Evolutionary conservation across 2,113 vertebrate species (phyloP).

Genomic region (Anser cygnoides): DNA sequence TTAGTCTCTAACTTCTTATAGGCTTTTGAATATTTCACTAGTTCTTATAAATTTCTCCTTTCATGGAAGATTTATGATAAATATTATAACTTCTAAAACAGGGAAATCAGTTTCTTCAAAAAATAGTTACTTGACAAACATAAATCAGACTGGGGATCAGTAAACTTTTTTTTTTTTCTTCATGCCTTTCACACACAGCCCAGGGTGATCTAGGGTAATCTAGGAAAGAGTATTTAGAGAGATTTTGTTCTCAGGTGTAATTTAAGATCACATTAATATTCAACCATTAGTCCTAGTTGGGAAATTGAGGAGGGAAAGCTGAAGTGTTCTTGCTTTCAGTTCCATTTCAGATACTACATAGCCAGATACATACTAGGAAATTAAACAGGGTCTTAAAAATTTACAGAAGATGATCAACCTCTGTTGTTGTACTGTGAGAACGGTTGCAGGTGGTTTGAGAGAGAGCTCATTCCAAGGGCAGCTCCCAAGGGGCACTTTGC

Average conservation of each 20-base stretch:
- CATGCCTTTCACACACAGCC: not conserved
- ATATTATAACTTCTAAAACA: not conserved
- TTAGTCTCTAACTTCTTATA: not conserved
- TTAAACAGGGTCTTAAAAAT: not conserved
- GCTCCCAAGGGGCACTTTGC: not conserved
- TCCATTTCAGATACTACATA: not conserved
- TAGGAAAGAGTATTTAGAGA: not conserved
- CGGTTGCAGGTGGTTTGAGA: not conserved
- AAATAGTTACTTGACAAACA: not conserved
- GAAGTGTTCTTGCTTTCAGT: not conserved
- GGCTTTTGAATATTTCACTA: not conserved
- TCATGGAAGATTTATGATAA: not conserved
- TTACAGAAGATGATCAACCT: not conserved
- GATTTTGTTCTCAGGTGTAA: rapidly evolving
- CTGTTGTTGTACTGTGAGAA: not conserved
- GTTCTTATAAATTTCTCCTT: not conserved
- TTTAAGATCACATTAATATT: not conserved
- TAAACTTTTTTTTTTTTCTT: not conserved
- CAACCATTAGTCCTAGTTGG: not conserved
- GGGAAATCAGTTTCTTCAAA: not conserved
- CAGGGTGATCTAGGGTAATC: not conserved
- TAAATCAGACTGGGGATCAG: not conserved
- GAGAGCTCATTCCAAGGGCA: not conserved
- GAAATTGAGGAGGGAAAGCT: not conserved
- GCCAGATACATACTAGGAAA: not conserved